phyloP scores from a whole-genome alignment of 2,888 invertebrate species.

The Tenthredo notha region DNA sequence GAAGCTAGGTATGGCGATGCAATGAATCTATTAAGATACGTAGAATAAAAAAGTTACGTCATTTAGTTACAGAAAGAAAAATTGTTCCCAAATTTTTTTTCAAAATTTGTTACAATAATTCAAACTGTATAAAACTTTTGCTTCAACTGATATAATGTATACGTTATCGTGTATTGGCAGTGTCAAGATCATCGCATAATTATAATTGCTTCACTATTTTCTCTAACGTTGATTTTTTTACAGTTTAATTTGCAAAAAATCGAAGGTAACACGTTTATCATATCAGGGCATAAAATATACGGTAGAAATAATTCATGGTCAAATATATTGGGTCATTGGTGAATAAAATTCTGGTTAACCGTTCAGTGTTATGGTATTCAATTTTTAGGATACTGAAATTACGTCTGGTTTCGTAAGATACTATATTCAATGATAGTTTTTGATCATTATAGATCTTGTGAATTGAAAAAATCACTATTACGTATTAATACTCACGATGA shows the following conservation, averaged over 20 bases:
- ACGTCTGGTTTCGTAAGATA: not conserved
- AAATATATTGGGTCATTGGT: not conserved
- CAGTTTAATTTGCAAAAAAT: not conserved
- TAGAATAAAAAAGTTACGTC: not conserved
- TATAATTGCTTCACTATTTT: not conserved
- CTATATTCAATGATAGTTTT: not conserved
- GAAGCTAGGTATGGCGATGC: too few relatives aligned
- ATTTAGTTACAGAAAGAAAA: not conserved
- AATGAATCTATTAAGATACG: not conserved
- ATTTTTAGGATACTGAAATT: not conserved
- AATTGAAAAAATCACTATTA: not conserved
- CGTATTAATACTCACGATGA: constrained; percentile 38
- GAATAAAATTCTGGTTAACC: not conserved
- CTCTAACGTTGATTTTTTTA: not conserved
- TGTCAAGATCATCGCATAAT: too few relatives aligned
- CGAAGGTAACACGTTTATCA: not conserved
- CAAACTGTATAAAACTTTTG: too few relatives aligned
- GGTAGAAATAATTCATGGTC: not conserved
- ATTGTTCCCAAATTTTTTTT: not conserved
- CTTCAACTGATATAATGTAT: too few relatives aligned
- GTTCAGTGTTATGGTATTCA: not conserved
- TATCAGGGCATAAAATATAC: not conserved
- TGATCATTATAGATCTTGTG: not conserved
- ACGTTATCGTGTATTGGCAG: too few relatives aligned
- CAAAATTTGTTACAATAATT: not conserved